Conservation (phyloP, 2,113 vertebrate species). For the Rhynchopsitta pachyrhyncha region DNA sequence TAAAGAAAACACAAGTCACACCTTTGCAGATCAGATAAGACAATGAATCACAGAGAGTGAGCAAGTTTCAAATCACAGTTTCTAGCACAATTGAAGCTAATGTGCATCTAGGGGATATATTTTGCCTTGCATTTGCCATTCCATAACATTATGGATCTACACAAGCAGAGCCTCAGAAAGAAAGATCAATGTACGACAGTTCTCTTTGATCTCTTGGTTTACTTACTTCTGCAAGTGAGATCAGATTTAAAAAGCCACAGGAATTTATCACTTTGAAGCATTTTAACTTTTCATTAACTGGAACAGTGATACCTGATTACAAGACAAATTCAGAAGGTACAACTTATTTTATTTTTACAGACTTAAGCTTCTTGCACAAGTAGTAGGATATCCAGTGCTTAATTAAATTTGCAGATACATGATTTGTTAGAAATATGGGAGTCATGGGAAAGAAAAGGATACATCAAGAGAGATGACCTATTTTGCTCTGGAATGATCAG, state of each 20-base stretch:
- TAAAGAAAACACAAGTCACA: background rate
- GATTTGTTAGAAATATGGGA: background rate
- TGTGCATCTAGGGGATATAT: background rate
- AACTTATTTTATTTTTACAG: slow-evolving; percentile 38
- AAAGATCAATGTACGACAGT: slow-evolving; percentile 40
- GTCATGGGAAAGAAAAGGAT: background rate
- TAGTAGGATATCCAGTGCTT: slow-evolving; percentile 11
- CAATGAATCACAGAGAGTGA: background rate
- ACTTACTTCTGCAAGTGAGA: slow-evolving; percentile 47
- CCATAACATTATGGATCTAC: slow-evolving; percentile 40
- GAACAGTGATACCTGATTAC: slow-evolving; percentile 13
- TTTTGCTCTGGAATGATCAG: background rate
- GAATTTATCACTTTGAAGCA: slow-evolving; percentile 55
- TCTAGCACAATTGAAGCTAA: slow-evolving; percentile 17
- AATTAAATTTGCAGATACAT: background rate
- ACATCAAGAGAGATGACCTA: slow-evolving; percentile 1
- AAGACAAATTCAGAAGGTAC: slow-evolving; percentile 30
- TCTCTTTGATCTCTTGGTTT: slow-evolving; percentile 58
- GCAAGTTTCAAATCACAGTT: background rate
- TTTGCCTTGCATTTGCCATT: slow-evolving; percentile 23
- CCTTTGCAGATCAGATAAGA: background rate
- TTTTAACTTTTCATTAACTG: slow-evolving; percentile 56
- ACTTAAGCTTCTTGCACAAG: slow-evolving; percentile 15
- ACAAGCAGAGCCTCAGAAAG: slow-evolving; percentile 31
- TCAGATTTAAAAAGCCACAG: slow-evolving; percentile 45